Conservation (phyloP, 2,888 invertebrate species). For the Phaedon cochleariae region DNA sequence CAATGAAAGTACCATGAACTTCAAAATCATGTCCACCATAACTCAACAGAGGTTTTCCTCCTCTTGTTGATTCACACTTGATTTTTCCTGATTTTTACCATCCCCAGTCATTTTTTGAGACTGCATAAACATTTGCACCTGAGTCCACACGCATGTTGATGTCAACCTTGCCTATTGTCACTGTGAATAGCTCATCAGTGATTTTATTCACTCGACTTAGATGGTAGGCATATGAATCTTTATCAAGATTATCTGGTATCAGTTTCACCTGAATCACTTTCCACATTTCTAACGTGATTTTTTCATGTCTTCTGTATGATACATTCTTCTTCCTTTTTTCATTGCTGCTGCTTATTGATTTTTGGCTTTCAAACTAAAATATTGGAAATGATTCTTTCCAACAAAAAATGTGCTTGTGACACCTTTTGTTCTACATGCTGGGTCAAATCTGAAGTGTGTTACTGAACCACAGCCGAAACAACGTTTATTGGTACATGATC, state of each 20-base stretch:
- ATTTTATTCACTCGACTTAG: neutral
- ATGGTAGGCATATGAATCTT: neutral
- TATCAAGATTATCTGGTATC: neutral
- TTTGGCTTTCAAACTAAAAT: neutral
- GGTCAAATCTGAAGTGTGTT: neutral
- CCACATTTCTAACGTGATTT: neutral
- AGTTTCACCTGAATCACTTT: neutral
- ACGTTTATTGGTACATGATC: neutral
- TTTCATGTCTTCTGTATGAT: neutral
- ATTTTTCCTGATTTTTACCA: neutral
- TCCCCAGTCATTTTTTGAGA: neutral
- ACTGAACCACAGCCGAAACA: neutral
- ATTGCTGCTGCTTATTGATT: neutral
- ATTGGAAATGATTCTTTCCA: neutral
- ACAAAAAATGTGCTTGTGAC: neutral
- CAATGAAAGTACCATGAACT: too few species aligned
- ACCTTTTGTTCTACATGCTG: neutral
- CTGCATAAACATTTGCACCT: neutral
- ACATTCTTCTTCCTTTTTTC: neutral
- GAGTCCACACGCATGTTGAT: neutral
- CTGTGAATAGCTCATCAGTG: neutral
- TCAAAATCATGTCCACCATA: too few species aligned
- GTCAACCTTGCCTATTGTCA: neutral
- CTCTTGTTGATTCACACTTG: neutral
- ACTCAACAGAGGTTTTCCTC: neutral